Evolutionary conservation across 2,888 invertebrate species (phyloP).

Genomic region (Stenodema calcarata): DNA sequence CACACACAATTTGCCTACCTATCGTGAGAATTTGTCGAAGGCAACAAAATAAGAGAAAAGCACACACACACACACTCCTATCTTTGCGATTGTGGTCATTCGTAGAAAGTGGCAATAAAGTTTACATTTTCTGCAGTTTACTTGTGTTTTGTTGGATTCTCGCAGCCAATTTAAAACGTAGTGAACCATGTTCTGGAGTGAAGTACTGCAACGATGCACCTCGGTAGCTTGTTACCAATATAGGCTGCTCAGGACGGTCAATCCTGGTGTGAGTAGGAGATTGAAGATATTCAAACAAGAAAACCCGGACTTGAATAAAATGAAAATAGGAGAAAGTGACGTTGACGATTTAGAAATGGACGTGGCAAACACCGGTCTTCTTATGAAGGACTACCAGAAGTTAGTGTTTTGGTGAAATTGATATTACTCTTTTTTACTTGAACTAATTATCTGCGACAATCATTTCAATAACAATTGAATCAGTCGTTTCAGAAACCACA

Average conservation of each 20-base stretch:
- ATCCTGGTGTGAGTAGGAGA: conserved; percentile 50
- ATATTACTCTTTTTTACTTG: too few species aligned
- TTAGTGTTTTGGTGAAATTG: conserved; percentile 1
- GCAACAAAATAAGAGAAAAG: too few species aligned
- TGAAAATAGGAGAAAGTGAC: conserved; percentile 56
- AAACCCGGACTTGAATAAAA: conserved; percentile 63
- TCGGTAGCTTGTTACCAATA: neutral
- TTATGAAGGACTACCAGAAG: conserved; percentile 65
- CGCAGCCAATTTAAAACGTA: neutral
- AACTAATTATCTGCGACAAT: too few species aligned
- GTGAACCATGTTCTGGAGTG: neutral
- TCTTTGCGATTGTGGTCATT: too few species aligned
- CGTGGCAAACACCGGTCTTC: conserved; percentile 65
- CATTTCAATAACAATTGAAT: too few species aligned
- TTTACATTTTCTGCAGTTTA: too few species aligned
- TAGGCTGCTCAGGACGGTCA: neutral
- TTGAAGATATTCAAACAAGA: conserved; percentile 61
- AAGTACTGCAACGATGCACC: neutral
- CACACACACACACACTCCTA: too few species aligned
- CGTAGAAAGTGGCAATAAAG: too few species aligned
- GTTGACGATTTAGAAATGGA: conserved; percentile 59
- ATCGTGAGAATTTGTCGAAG: too few species aligned
- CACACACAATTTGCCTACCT: too few species aligned
- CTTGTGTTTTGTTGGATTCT: too few species aligned
- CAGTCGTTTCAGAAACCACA: too few species aligned